Percentiles rank a stretch among this genome's conserved stretches.
These are phyloP conservation scores for Podarcis siculus DNA, from an alignment of 2,797 vertebrate species.

Conservation along the genomic window DNA sequence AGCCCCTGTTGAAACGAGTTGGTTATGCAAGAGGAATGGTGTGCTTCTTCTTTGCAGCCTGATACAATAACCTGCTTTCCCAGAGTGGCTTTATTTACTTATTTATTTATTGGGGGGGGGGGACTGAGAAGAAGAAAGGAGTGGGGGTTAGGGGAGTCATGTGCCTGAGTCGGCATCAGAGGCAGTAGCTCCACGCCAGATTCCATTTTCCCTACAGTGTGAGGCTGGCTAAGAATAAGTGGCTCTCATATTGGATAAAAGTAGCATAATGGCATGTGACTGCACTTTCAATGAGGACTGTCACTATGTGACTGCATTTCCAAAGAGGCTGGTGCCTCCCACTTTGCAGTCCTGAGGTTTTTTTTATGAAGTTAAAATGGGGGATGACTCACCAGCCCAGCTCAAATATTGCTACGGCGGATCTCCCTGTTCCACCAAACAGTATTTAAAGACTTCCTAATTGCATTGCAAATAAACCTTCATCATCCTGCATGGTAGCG, in stretches of 20 bases:
- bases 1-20: background rate
- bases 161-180: constrained; percentile 52
- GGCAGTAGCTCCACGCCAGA: constrained; percentile 31
- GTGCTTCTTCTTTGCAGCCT: background rate
- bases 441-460: constrained; percentile 58
- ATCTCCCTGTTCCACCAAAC: constrained; percentile 47
- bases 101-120: background rate
- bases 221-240: constrained; percentile 61
- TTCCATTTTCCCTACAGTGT: constrained; percentile 45
- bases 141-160: background rate
- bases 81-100: background rate
- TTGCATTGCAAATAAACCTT: constrained; percentile 49
- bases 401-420: constrained; percentile 44
- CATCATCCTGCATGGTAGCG: constrained; percentile 24
- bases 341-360: constrained; percentile 17
- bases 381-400: constrained; percentile 31
- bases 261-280: constrained; percentile 61
- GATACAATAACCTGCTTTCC: constrained; percentile 11
- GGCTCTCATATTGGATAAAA: constrained; percentile 56
- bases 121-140: too few species aligned
- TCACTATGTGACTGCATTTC: constrained; percentile 45
- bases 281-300: constrained; percentile 54
- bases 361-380: constrained; percentile 40
- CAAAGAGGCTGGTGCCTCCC: constrained; percentile 44
- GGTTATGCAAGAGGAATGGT: background rate